Percentiles rank a stretch among this genome's conserved stretches.
These are phyloP conservation scores for Aythya baeri DNA, from an alignment of 2,113 vertebrate genomes.

Conservation along the genomic window DNA sequence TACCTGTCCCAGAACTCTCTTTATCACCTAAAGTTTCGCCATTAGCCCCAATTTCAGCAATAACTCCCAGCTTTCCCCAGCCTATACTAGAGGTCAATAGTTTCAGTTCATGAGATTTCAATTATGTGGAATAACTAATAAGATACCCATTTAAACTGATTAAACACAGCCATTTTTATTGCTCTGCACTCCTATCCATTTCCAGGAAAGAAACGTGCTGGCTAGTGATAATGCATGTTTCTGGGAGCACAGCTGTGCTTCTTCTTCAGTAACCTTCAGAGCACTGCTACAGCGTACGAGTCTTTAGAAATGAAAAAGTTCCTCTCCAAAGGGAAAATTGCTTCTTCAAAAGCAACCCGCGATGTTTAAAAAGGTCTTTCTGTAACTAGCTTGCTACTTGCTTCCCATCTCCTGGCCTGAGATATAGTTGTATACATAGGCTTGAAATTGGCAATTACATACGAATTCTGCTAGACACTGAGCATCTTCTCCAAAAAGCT, in stretches of 20 bases:
- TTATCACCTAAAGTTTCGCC: background rate
- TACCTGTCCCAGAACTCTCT: background rate
- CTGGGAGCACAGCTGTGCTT: background rate
- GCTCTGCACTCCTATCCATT: background rate
- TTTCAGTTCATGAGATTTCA: background rate
- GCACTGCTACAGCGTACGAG: background rate
- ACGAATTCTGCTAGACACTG: background rate
- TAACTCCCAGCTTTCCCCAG: background rate
- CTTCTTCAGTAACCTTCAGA: background rate
- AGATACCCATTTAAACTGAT: background rate
- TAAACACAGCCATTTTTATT: constrained; percentile 11
- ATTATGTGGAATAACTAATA: constrained; percentile 4
- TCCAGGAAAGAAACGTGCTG: background rate
- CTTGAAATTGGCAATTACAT: constrained; percentile 24
- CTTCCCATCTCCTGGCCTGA: background rate
- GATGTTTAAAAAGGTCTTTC: background rate
- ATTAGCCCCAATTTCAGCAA: background rate
- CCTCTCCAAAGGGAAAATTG: background rate
- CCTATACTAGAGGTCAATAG: background rate
- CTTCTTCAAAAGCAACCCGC: background rate
- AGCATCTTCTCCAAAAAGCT: background rate
- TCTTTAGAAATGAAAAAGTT: background rate
- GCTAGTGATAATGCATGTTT: background rate
- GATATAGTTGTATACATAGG: background rate
- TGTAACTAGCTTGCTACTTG: background rate